Conservation (phyloP, 2,113 vertebrate species). For the Zosterops lateralis region DNA sequence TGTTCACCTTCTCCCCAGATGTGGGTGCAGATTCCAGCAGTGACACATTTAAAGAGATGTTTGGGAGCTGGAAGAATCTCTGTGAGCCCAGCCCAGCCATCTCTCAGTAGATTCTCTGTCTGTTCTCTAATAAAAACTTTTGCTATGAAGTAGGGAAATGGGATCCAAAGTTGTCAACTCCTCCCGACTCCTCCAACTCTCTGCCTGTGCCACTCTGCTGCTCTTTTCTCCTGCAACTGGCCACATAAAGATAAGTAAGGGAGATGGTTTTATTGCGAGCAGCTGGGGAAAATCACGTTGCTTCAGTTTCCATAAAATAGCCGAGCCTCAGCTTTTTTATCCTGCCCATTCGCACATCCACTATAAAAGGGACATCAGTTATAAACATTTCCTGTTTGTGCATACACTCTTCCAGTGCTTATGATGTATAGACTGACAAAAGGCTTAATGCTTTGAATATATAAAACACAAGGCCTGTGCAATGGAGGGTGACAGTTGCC, state of each 20-base stretch:
- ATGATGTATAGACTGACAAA: slow-evolving; percentile 86
- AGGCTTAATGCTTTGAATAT: slow-evolving; percentile 83
- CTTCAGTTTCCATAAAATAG: slow-evolving; percentile 62
- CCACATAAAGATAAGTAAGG: slow-evolving; percentile 63
- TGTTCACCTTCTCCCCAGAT: neutral
- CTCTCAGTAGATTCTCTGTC: neutral
- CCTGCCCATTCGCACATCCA: slow-evolving; percentile 57
- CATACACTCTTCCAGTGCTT: slow-evolving; percentile 54
- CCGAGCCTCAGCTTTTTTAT: slow-evolving; percentile 56
- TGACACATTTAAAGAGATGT: rapidly evolving
- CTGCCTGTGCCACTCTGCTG: neutral
- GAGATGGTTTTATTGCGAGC: slow-evolving; percentile 62
- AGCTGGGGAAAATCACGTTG: slow-evolving; percentile 62
- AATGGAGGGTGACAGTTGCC: slow-evolving; percentile 81
- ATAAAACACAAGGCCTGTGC: slow-evolving; percentile 81
- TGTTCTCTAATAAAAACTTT: neutral
- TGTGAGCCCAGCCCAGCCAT: neutral
- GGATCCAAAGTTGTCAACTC: neutral
- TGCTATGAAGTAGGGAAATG: neutral
- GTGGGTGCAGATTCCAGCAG: neutral
- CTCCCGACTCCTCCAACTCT: neutral
- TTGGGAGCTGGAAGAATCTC: neutral
- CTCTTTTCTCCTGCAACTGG: neutral
- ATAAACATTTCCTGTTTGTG: slow-evolving; percentile 67
- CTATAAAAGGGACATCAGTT: slow-evolving; percentile 64